Conservation (phyloP, 2,888 invertebrate species). For the Caenorhabditis sp. region DNA sequence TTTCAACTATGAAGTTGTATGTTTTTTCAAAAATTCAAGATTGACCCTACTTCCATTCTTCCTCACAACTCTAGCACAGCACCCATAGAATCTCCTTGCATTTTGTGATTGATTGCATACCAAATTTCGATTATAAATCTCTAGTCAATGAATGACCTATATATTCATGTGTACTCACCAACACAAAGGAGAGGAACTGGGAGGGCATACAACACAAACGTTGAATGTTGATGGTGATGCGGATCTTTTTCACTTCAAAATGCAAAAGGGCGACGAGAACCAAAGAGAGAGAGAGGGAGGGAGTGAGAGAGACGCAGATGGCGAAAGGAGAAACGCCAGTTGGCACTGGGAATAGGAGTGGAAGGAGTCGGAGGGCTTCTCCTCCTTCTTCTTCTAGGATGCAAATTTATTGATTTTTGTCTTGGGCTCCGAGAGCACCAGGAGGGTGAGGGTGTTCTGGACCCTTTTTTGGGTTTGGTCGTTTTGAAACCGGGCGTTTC, state of each 20-base stretch:
- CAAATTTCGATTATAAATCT: too few relatives aligned
- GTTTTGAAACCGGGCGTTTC: too few relatives aligned
- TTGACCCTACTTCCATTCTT: too few relatives aligned
- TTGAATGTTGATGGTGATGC: slow-evolving; percentile 30
- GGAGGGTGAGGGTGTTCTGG: too few relatives aligned
- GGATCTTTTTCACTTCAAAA: slow-evolving; percentile 40
- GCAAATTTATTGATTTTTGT: slow-evolving; percentile 56
- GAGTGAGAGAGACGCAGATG: slow-evolving; percentile 35
- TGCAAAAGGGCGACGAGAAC: background rate
- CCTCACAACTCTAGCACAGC: too few relatives aligned
- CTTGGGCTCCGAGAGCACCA: background rate
- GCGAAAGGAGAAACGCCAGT: slow-evolving; percentile 39
- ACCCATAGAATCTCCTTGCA: background rate
- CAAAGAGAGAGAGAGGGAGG: background rate
- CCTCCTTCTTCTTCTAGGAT: slow-evolving; percentile 51
- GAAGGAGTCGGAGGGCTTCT: slow-evolving; percentile 2
- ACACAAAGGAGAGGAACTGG: background rate
- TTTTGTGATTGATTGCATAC: slow-evolving; percentile 1
- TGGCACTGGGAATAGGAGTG: slow-evolving; percentile 11
- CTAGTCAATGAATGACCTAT: background rate
- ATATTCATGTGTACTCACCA: background rate
- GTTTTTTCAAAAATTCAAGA: too few relatives aligned
- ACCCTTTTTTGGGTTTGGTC: too few relatives aligned
- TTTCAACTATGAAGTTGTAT: too few relatives aligned
- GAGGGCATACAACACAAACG: background rate